A percentile compares a stretch with the other conserved stretches of the same genome.
Conservation (phyloP, 2,113 vertebrate genomes). For the Xiphorhynchus elegans region DNA sequence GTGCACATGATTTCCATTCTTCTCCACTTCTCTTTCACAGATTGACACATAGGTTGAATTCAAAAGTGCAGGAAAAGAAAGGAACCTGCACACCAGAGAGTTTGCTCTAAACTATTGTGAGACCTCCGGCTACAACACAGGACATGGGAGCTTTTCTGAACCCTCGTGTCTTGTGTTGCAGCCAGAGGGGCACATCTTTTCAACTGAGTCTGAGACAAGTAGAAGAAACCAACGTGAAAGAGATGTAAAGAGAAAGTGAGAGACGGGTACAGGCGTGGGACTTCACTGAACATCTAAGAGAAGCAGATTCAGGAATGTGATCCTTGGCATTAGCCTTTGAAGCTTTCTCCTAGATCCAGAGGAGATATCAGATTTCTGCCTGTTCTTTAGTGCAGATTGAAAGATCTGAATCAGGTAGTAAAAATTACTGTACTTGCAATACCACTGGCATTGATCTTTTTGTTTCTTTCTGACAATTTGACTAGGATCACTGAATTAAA, state of each 20-base stretch:
- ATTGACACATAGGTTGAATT: neutral
- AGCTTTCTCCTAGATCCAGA: constrained; percentile 20
- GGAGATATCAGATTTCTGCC: constrained; percentile 10
- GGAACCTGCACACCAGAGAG: neutral
- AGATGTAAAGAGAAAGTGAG: neutral
- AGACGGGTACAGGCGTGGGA: neutral
- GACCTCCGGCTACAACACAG: constrained; percentile 84
- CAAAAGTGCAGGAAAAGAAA: neutral
- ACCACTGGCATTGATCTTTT: neutral
- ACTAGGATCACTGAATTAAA: neutral
- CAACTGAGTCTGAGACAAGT: constrained; percentile 46
- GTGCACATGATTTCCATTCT: constrained; percentile 28
- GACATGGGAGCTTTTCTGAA: constrained; percentile 82
- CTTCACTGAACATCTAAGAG: neutral
- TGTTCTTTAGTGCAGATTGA: constrained; percentile 8
- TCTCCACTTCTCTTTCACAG: neutral
- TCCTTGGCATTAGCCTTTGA: constrained; percentile 1
- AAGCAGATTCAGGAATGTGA: neutral
- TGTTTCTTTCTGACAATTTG: neutral
- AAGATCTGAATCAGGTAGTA: constrained; percentile 37
- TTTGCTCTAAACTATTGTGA: constrained; percentile 67
- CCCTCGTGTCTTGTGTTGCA: constrained; percentile 89
- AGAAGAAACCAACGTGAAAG: constrained; percentile 42
- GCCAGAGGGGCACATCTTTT: constrained; percentile 80
- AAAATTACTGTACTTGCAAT: neutral